Percentiles rank a stretch among this genome's conserved stretches.
phyloP scores from a whole-genome alignment of 2,797 vertebrate species.

The Oreortyx pictus region DNA sequence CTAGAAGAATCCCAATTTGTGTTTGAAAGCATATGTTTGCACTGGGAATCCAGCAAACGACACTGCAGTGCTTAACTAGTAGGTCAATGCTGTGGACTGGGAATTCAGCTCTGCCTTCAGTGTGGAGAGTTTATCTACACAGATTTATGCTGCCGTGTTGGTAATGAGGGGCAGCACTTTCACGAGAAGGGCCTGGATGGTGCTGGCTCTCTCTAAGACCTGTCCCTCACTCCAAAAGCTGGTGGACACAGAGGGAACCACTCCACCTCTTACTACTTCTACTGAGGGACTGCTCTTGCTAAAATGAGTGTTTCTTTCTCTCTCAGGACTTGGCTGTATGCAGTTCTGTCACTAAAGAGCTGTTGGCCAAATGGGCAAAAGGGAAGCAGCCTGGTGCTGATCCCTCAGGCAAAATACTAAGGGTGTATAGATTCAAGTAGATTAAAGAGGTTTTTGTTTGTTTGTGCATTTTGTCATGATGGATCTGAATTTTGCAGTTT shows the following conservation, averaged over 20 bases:
- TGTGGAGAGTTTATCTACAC: constrained; percentile 5
- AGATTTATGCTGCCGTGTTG: neutral
- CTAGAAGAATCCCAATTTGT: constrained; percentile 51
- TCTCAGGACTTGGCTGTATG: neutral
- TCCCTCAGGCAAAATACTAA: neutral
- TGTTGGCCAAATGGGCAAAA: neutral
- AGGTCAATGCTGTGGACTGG: constrained; percentile 41
- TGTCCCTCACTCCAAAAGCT: neutral
- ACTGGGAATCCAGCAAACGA: constrained; percentile 16
- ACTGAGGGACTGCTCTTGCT: neutral
- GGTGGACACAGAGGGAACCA: fast-evolving
- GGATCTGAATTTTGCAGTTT: neutral
- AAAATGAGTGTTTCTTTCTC: fast-evolving
- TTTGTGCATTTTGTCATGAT: neutral
- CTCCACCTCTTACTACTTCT: neutral
- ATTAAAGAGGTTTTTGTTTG: neutral
- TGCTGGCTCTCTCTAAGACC: fast-evolving
- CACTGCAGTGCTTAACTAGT: constrained; percentile 54
- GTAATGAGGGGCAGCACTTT: neutral
- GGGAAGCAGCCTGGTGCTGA: neutral
- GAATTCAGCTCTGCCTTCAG: constrained; percentile 38
- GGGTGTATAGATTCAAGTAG: neutral
- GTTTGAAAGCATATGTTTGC: constrained; percentile 63
- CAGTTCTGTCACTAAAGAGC: neutral
- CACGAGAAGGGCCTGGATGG: fast-evolving